Percentiles rank a stretch among this genome's conserved stretches.
Evolutionary conservation across 2,797 vertebrate species (phyloP).

Genomic region (Astyanax mexicanus): DNA sequence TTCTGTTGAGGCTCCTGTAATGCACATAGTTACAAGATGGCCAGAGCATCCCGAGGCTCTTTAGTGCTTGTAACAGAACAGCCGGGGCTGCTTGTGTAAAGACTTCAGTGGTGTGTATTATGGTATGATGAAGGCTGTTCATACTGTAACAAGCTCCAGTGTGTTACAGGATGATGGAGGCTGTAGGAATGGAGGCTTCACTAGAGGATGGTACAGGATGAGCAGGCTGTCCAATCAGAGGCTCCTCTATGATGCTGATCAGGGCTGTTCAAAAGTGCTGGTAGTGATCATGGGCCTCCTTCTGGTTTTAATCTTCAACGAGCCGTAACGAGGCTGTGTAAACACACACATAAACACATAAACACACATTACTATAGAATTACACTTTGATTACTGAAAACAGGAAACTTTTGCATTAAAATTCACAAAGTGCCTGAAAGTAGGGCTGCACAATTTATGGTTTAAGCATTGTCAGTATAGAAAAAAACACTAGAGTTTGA

Average conservation of each 20-base stretch:
- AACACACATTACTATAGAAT: slow-evolving; percentile 14
- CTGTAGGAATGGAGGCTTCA: not conserved
- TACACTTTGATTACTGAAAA: no score
- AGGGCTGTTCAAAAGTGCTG: slow-evolving; percentile 59
- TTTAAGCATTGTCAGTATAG: no score
- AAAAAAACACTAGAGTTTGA: no score
- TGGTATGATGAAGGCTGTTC: not conserved
- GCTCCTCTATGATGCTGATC: slow-evolving; percentile 8
- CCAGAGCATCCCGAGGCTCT: not conserved
- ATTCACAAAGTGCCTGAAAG: no score
- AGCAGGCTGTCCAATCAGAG: not conserved
- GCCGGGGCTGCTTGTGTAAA: not conserved
- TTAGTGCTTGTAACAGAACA: not conserved
- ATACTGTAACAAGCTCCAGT: not conserved
- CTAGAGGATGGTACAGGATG: not conserved
- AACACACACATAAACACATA: slow-evolving; percentile 29
- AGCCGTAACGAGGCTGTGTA: slow-evolving; percentile 83
- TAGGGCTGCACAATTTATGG: no score
- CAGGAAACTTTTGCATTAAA: no score
- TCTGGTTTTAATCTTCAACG: slow-evolving; percentile 85
- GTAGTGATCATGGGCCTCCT: slow-evolving; percentile 81
- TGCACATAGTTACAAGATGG: slow-evolving; percentile 1
- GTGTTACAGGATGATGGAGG: not conserved
- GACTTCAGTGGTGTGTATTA: not conserved
- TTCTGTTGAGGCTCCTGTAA: no score